Percentiles rank a stretch among this genome's conserved stretches.
phyloP scores from a whole-genome alignment of 2,113 vertebrate genomes.

The Crotalus helleri region DNA sequence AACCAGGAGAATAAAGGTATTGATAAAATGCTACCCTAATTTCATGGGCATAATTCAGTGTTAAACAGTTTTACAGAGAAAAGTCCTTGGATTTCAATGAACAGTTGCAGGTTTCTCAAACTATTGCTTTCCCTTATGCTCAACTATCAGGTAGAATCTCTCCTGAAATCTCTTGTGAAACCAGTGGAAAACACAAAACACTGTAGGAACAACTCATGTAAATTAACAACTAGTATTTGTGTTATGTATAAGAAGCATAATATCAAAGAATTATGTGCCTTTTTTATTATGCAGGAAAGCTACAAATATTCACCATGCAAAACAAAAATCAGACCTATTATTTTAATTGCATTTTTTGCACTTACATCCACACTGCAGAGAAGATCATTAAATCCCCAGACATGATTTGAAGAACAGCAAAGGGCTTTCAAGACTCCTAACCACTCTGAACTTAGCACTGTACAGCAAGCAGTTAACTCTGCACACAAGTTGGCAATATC shows the following conservation, averaged over 20 bases:
- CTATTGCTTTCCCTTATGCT: not conserved
- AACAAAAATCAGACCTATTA: not conserved
- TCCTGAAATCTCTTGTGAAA: not conserved
- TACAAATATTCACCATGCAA: not conserved
- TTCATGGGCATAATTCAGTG: not conserved
- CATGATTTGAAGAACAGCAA: conserved; percentile 74
- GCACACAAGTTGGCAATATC: conserved; percentile 70
- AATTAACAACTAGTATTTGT: not conserved
- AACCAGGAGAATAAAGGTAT: not conserved
- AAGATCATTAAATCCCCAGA: conserved; percentile 74
- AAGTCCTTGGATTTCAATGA: not conserved
- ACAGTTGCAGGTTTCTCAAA: not conserved
- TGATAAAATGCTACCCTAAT: not conserved
- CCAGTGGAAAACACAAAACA: not conserved
- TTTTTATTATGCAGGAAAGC: not conserved
- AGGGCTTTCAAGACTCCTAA: conserved; percentile 69
- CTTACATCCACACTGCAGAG: conserved; percentile 76
- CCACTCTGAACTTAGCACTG: conserved; percentile 70
- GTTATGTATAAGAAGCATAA: not conserved
- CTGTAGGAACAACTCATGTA: not conserved
- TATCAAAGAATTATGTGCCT: not conserved
- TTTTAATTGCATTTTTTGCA: not conserved
- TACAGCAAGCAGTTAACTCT: conserved; percentile 70
- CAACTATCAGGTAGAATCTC: not conserved
- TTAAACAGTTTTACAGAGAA: not conserved